Evolutionary conservation across 2,888 invertebrate genomes (phyloP), one percentile per base, ranked within the genome.

Genomic region (Tachina grossa): DNA sequence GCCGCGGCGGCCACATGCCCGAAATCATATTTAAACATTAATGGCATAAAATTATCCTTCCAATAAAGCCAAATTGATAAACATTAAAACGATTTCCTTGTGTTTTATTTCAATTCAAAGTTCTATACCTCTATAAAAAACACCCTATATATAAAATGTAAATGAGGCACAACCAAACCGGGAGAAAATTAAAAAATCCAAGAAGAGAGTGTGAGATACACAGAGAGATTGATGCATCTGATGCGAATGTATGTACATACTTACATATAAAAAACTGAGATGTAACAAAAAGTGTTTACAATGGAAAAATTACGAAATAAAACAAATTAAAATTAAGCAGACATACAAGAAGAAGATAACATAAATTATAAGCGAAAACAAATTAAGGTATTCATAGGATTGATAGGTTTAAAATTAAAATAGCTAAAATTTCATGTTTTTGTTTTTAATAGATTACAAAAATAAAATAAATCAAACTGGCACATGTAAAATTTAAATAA

Each of bases 251-350:
- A 71, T 77, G 49, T 41, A 47, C 6, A 4, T 4, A 31, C 4
- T 2, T 31, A 83, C 19, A 57, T 71, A 76, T 57, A 66, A 49
- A 63, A 82, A 61, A 45, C 71, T 55, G 57, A 84, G 55, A 75
- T 63, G 49, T 69, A 43, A 69, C 49, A 75, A 66, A 53, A 76
- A 68, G 39, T 75, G 68, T 55, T 68, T 79, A 63, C 45, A 83
- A 59, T 61, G 39, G 77, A 75, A 72, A 49, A 75, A 47, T 49
- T 31, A 31, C 31, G 45, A 49, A 63, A 71, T 39, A 71, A 63
- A 47, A 45, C 31, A 59, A 69, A 74, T 71, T 16, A 59, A 84
- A 86, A 84, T 77, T 77, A 65, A 81, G 65, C 76, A 79, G 76
- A 79, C 55, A 51, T 51, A 47, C 19, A 43, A n/a, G 22, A 74